Conservation (phyloP, 2,113 vertebrate species). For the Piprites chloris region DNA sequence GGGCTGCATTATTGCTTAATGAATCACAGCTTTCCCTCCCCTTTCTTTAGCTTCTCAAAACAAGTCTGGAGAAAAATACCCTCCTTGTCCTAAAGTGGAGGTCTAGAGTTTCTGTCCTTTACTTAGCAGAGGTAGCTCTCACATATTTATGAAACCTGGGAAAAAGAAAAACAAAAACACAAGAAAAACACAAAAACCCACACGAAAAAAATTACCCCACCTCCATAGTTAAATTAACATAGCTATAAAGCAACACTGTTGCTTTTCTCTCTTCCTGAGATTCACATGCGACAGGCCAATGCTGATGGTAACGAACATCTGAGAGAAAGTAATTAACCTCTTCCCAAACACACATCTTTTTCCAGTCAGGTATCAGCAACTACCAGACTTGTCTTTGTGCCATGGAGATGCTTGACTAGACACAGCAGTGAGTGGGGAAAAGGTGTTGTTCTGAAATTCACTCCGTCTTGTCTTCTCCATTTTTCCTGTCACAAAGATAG, state of each 20-base stretch:
- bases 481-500: not conserved
- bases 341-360: not conserved
- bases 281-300: not conserved
- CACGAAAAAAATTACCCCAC: not conserved
- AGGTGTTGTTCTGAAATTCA: not conserved
- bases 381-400: not conserved
- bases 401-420: fast-evolving
- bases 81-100: not conserved
- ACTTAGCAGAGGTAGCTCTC: not conserved
- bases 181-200: not conserved
- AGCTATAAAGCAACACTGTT: not conserved
- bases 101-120: not conserved
- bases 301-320: not conserved
- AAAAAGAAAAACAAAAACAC: not conserved
- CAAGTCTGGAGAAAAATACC: not conserved
- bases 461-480: not conserved
- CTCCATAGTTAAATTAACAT: not conserved
- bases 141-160: not conserved
- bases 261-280: not conserved
- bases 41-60: not conserved
- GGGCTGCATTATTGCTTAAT: not conserved
- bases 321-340: not conserved
- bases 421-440: fast-evolving
- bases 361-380: not conserved
- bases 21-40: not conserved